Base-by-base conservation (phyloP, 2,113 vertebrate genomes). In the Syngnathoides biaculeatus region DNA sequence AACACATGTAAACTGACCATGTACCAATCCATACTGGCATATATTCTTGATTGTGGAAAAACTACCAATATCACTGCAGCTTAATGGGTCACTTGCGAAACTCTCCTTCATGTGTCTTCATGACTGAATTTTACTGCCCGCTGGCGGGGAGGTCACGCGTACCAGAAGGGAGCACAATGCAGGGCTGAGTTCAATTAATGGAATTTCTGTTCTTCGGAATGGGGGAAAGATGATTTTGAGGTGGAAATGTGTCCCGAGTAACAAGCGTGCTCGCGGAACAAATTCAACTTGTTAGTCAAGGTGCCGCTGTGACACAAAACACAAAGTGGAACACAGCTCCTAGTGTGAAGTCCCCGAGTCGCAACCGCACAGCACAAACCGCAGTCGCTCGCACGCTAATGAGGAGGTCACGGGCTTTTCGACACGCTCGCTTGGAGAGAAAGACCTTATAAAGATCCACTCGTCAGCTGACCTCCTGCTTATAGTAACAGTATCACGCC, bases 381-480 rank as follows among this genome's bases (percentile, higher is more conserved):
- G 22, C 63, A 73, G 67, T 57, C 26, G 17, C 26, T 17, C 26
- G 27, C 66, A 24, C 64, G 52, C 61, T 59, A 66, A 78, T 84
- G 43, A 67, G 62, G 30, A 65, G 83, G 86, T 86, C 67, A 87
- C 69, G 47, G 76, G 68, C 39, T 74, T 84, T 80, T 71, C 77
- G 72, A 84, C 80, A 67, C 39, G 35, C 79, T 78, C 74, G 45
- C 67, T 82, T 68, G 71, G 64, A 77, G 78, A 80, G 68, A 76
- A 68, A 66, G 76, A 81, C 79, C 85, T 85, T 79, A 85, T 86
- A 88, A 88, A 88, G 72, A 80, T 65, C 67, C 72, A 57, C 74
- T 77, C 72, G 72, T 79, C 75, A 66, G 65, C 77, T 86, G 79
- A 87, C 79, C 76, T 71, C 68, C 60, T 69, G 73, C 83, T 87